phyloP scores from a whole-genome alignment of 2,797 vertebrate species.

The Poeciliopsis paucimaculata region DNA sequence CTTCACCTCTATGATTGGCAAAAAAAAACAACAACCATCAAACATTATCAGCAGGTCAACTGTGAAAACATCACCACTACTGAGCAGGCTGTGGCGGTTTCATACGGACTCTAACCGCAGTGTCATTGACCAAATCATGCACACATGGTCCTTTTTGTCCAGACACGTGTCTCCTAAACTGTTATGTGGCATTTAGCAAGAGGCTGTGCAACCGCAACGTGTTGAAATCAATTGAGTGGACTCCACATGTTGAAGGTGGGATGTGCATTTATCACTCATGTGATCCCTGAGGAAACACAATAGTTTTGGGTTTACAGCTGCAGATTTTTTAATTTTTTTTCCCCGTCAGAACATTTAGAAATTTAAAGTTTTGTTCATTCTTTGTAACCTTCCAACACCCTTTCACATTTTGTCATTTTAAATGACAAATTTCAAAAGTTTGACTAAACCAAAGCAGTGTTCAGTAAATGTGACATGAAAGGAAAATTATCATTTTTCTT shows the following conservation, averaged over 20 bases:
- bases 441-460: not conserved
- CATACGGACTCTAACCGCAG: conserved; percentile 20
- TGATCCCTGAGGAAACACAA: not conserved
- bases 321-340: not conserved
- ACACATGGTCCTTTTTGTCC: conserved; percentile 6
- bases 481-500: not conserved
- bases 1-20: conserved; percentile 37
- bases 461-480: not conserved
- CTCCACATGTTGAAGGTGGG: conserved; percentile 8
- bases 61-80: conserved; percentile 45
- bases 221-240: conserved; percentile 1
- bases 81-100: conserved; percentile 24
- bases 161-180: conserved; percentile 1
- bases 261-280: not conserved
- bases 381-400: not conserved
- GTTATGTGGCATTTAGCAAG: conserved; percentile 21
- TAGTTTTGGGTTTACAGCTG: not conserved
- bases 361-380: not conserved
- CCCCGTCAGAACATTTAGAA: not conserved
- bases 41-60: conserved; percentile 56
- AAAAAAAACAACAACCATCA: conserved; percentile 19
- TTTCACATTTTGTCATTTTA: not conserved
- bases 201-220: conserved; percentile 10
- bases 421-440: not conserved
- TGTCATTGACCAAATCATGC: not conserved